These are phyloP conservation scores for Luffia ferchaultella DNA, from an alignment of 2,888 invertebrate genomes.

Conservation along the genomic window DNA sequence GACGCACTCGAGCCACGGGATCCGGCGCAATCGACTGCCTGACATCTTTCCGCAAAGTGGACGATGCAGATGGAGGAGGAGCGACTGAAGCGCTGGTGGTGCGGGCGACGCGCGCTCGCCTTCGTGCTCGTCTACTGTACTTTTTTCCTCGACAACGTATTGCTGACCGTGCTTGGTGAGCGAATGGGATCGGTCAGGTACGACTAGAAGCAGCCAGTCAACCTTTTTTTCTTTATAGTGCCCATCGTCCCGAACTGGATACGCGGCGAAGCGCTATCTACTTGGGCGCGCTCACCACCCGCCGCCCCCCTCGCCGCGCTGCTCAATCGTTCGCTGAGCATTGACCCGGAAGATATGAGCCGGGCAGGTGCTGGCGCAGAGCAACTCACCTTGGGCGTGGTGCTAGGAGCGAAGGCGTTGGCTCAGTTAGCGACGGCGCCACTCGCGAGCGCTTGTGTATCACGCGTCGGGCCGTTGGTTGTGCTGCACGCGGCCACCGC, in stretches of 20 bases:
- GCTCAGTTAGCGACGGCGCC: slow-evolving; percentile 40
- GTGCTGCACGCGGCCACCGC: slow-evolving; percentile 34
- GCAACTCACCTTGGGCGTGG: slow-evolving; percentile 29
- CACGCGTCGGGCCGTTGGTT: slow-evolving; percentile 29
- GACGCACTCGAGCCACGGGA: not conserved
- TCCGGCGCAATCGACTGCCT: slow-evolving; percentile 5
- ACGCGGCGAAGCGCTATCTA: slow-evolving; percentile 25
- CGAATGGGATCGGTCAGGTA: slow-evolving; percentile 1
- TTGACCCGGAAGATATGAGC: not conserved
- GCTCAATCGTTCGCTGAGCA: slow-evolving; percentile 37
- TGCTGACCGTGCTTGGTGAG: slow-evolving; percentile 90
- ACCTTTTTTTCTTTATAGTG: slow-evolving; percentile 25
- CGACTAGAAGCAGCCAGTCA: not conserved
- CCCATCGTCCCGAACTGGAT: slow-evolving; percentile 53
- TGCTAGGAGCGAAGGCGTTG: slow-evolving; percentile 47
- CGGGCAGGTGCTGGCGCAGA: not conserved
- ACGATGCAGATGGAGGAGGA: slow-evolving; percentile 17
- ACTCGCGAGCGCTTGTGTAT: slow-evolving; percentile 35
- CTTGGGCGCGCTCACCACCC: slow-evolving; percentile 29
- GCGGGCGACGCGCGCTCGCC: slow-evolving; percentile 23
- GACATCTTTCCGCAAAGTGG: not conserved
- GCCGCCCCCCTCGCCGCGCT: slow-evolving; percentile 37
- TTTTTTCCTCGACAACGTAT: slow-evolving; percentile 84
- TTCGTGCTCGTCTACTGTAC: slow-evolving; percentile 71
- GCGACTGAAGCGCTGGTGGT: slow-evolving; percentile 6